Conservation (phyloP, 2,113 vertebrate genomes). For the Erpornis zantholeuca region DNA sequence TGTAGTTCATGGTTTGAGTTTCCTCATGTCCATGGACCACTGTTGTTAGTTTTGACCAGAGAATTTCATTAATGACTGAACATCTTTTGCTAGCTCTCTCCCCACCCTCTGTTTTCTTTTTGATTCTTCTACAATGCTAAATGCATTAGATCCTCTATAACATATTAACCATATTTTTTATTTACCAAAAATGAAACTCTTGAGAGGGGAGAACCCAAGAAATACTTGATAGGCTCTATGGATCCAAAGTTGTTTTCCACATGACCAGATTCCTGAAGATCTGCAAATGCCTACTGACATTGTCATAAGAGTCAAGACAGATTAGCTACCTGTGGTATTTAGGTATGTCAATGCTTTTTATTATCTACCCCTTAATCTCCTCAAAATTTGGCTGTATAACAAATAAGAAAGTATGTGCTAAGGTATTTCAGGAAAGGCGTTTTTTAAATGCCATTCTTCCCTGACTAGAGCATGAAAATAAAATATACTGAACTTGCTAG, state of each 20-base stretch:
- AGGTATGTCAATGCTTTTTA: background rate
- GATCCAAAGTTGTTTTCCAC: background rate
- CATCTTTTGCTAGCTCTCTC: background rate
- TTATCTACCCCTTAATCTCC: background rate
- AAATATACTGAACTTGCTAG: background rate
- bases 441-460: background rate
- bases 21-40: background rate
- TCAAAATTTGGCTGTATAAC: background rate
- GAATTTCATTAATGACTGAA: background rate
- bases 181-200: background rate
- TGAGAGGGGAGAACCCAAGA: rapidly evolving
- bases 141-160: background rate
- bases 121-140: background rate
- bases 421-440: background rate
- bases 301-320: background rate
- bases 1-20: background rate
- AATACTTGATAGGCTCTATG: background rate
- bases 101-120: background rate
- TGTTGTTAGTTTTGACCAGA: background rate
- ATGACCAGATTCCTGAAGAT: background rate
- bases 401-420: background rate
- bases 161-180: background rate
- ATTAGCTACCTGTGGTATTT: background rate
- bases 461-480: background rate
- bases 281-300: background rate